Evolutionary conservation across 1,140 invertebrate genomes (phyloP), one percentile per base, ranked within the genome.

Genomic region (Scaptomyza graminum): DNA sequence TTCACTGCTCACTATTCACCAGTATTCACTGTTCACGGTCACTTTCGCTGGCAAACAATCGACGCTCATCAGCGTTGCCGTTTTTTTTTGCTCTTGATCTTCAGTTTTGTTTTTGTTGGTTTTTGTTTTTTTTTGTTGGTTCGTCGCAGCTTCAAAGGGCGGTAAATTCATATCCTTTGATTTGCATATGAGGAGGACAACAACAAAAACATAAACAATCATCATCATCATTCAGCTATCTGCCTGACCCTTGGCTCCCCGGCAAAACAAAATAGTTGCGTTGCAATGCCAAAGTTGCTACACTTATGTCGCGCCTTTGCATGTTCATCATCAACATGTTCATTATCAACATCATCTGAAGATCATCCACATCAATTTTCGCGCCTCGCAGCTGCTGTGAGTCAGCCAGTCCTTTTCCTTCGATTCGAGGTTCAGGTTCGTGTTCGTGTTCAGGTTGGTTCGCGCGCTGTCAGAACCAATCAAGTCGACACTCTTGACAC

Each of bases 381-480:
- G 55, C 61, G 81, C 79, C 56, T 46, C 16, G 41, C 83, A 87
- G 83, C 83, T 74, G 83, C 81, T 55, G 63, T 66, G 63, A 72
- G 39, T 72, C 69, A 65, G 62, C 25, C 56, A 49, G 49, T 52
- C 54, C 70, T 66, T 59, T 34, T 57, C 28, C 2, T 7, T 47
- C 66, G 59, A 62, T 65, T 65, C 28, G 28, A 28, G 28, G 28
- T 7, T 65, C 44, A 70, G 68, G 46, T 66, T 59, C 51, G 37
- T 39, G 39, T 25, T 64, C 63, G 22, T 16, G 8, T 44, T 52
- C 63, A 34, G 41, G 51, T 68, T 22, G 64, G 75, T 87, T 87
- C 83, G 83, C 83, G 83, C 83, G 83, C 83, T 87, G 83, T 87
- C 83, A 87, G 79, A 87, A 83, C 71, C 83, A 88, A 87, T 87